Evolutionary conservation across 1,140 invertebrate genomes (phyloP).

Genomic region (Magallana angulata): DNA sequence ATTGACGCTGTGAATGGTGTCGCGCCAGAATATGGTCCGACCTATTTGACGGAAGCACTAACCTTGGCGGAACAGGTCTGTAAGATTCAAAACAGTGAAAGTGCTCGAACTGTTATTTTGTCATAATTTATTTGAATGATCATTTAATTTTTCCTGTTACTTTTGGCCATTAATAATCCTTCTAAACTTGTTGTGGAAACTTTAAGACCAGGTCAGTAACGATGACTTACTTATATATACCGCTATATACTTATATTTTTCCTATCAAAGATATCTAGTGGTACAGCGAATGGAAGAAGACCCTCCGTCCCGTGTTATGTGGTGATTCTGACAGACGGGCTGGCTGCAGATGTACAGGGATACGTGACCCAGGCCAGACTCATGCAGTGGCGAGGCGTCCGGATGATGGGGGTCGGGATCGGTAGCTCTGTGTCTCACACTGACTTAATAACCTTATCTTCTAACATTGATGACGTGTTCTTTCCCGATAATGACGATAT

Average conservation of each 20-base stretch:
- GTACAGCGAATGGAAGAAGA: neutral
- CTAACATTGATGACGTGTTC: neutral
- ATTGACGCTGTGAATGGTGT: neutral
- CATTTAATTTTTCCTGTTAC: too few relatives aligned
- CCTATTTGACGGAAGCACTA: neutral
- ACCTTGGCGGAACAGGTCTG: neutral
- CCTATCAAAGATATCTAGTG: neutral
- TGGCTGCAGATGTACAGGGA: neutral
- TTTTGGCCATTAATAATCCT: too few relatives aligned
- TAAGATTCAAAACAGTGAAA: too few relatives aligned
- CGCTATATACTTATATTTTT: too few relatives aligned
- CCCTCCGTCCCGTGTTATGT: neutral
- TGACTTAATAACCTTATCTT: neutral
- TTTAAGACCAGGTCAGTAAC: too few relatives aligned
- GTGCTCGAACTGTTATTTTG: too few relatives aligned
- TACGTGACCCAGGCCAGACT: neutral
- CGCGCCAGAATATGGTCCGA: neutral
- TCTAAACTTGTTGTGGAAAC: too few relatives aligned
- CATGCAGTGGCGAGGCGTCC: neutral
- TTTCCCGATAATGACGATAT: neutral
- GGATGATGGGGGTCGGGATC: conserved; percentile 11
- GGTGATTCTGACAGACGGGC: neutral
- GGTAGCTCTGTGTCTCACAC: neutral
- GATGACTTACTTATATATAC: too few relatives aligned
- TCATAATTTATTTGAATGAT: too few relatives aligned